These are phyloP conservation scores for Pampus argenteus DNA, from an alignment of 2,797 vertebrate species.

Conservation along the genomic window DNA sequence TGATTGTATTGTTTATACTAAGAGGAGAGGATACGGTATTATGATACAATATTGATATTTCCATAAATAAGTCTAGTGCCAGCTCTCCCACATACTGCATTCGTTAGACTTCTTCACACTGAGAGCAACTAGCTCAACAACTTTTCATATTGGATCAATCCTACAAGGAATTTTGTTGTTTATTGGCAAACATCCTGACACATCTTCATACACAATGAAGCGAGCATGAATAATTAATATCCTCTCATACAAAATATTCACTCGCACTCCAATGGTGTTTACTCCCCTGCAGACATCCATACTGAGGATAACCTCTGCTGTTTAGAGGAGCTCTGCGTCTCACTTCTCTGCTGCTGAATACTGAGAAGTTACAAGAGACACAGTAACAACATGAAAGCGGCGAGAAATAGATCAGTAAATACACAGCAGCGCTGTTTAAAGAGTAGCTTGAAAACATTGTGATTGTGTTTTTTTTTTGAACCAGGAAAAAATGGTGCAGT, in stretches of 20 bases:
- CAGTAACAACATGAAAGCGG: slow-evolving; percentile 78
- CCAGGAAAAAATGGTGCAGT: slow-evolving; percentile 58
- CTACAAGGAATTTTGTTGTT: slow-evolving; percentile 85
- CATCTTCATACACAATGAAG: slow-evolving; percentile 85
- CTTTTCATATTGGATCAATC: slow-evolving; percentile 83
- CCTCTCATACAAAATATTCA: slow-evolving; percentile 83
- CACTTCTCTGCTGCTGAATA: slow-evolving; percentile 69
- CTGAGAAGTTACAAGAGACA: slow-evolving; percentile 79
- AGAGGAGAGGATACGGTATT: slow-evolving; percentile 61
- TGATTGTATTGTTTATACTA: slow-evolving; percentile 70
- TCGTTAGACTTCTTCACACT: slow-evolving; percentile 71
- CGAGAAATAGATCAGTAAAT: slow-evolving; percentile 80
- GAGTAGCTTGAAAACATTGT: slow-evolving; percentile 65
- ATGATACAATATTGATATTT: slow-evolving; percentile 83
- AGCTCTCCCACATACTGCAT: slow-evolving; percentile 66
- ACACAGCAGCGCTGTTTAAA: slow-evolving; percentile 75
- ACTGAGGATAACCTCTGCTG: slow-evolving; percentile 84
- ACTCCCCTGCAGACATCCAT: slow-evolving; percentile 87
- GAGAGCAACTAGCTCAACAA: slow-evolving; percentile 78
- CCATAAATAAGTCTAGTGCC: slow-evolving; percentile 77
- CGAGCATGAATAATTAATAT: slow-evolving; percentile 86
- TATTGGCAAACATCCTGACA: slow-evolving; percentile 89
- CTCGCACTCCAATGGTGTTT: slow-evolving; percentile 82
- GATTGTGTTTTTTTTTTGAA: slow-evolving; percentile 54
- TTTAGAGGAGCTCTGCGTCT: slow-evolving; percentile 78